Percentiles rank a stretch among this genome's conserved stretches.
Conservation (phyloP, 2,888 invertebrate species). For the Polymixis lichenea region DNA sequence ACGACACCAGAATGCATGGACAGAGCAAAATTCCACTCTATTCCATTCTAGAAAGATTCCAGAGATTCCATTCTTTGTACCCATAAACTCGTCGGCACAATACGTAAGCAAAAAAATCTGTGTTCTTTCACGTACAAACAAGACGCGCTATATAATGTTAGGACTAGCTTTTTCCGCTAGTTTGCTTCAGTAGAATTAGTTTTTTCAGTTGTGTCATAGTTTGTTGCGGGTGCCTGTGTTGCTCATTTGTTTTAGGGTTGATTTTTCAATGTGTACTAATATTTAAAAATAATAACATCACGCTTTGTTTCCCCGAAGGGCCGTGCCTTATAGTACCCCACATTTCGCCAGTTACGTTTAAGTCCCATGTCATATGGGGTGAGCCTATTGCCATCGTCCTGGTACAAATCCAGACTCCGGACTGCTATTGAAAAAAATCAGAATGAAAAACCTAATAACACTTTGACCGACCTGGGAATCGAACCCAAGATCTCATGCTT, state of each 20-base stretch:
- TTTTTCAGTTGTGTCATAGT: not conserved
- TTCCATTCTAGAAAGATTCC: constrained; percentile 39
- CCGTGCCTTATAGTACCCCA: too few relatives aligned
- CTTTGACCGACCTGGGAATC: too few relatives aligned
- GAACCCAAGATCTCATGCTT: too few relatives aligned
- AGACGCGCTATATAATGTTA: constrained; percentile 22
- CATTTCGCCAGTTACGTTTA: too few relatives aligned
- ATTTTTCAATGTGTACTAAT: too few relatives aligned
- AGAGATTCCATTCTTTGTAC: constrained; percentile 41
- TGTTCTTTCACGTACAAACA: constrained; percentile 30
- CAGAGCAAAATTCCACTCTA: constrained; percentile 43
- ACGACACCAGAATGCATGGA: constrained; percentile 39
- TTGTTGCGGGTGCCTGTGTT: not conserved
- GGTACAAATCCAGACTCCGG: too few relatives aligned
- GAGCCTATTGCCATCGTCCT: too few relatives aligned
- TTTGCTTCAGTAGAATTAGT: not conserved
- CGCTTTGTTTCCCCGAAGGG: too few relatives aligned
- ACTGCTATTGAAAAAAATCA: too few relatives aligned
- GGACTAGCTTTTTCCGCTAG: not conserved
- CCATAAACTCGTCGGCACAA: constrained; percentile 35
- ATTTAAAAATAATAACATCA: too few relatives aligned
- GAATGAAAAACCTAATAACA: too few relatives aligned
- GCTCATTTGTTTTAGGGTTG: not conserved
- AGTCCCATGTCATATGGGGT: too few relatives aligned
- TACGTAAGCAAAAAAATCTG: constrained; percentile 41